phyloP scores from a whole-genome alignment of 2,113 vertebrate genomes.

The Pelvicachromis taeniatus region DNA sequence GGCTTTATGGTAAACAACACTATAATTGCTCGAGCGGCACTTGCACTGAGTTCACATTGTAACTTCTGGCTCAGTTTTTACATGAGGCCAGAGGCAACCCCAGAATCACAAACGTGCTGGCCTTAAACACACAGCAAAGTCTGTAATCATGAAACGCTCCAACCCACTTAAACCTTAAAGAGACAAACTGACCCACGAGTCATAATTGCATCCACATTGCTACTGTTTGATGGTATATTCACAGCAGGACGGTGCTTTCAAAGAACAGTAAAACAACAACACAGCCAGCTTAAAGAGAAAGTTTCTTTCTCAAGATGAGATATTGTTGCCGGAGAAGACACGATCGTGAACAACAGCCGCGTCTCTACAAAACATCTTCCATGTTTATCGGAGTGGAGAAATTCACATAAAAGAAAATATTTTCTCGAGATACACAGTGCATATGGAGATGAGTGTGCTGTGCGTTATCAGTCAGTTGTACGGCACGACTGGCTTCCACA shows the following conservation, averaged over 20 bases:
- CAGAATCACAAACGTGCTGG: conserved; percentile 64
- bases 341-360: background rate
- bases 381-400: background rate
- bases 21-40: conserved; percentile 45
- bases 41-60: conserved; percentile 48
- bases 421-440: background rate
- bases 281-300: background rate
- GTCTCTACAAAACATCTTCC: background rate
- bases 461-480: background rate
- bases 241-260: conserved; percentile 33
- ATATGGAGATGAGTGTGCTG: background rate
- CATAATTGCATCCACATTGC: conserved; percentile 69
- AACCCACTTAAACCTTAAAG: conserved; percentile 67
- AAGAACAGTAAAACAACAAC: conserved; percentile 14
- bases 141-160: conserved; percentile 64
- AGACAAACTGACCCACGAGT: conserved; percentile 60
- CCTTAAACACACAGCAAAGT: conserved; percentile 63
- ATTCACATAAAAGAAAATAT: background rate
- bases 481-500: background rate
- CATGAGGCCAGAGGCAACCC: conserved; percentile 50
- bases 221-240: conserved; percentile 55
- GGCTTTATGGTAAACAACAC: conserved; percentile 53
- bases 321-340: background rate
- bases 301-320: background rate
- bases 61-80: conserved; percentile 45